Percentiles rank a stretch among this genome's conserved stretches.
These are phyloP conservation scores for Phragmatobia fuliginosa DNA, from an alignment of 2,888 invertebrate species.

Conservation along the genomic window DNA sequence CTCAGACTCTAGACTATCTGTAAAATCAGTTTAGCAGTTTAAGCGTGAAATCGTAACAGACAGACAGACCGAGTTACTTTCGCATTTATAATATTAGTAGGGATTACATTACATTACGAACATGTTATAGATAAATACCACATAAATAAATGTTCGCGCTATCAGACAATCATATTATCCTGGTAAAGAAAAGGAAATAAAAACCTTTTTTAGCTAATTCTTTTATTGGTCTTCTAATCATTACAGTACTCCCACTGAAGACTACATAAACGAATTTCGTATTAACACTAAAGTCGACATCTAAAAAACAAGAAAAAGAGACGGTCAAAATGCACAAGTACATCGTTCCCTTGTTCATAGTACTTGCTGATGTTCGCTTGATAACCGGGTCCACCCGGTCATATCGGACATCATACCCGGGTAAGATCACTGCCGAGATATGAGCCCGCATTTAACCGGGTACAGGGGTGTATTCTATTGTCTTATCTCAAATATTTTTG, in stretches of 20 bases:
- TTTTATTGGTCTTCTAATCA: not conserved
- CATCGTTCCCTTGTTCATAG: conserved; percentile 43
- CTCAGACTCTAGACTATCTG: no score
- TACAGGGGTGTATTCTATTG: conserved; percentile 29
- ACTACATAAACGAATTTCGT: not conserved
- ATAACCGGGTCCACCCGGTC: conserved; percentile 36
- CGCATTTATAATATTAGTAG: no score
- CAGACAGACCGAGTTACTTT: no score
- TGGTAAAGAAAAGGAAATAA: not conserved
- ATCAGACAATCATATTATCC: not conserved
- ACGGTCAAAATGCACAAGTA: conserved; percentile 36
- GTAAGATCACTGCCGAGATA: conserved; percentile 41
- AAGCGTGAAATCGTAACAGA: no score
- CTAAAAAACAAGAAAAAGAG: conserved; percentile 12
- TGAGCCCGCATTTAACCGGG: conserved; percentile 42
- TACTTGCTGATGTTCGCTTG: conserved; percentile 40
- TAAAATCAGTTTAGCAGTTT: no score
- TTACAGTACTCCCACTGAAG: not conserved
- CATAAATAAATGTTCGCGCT: no score
- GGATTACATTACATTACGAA: no score
- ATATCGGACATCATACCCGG: conserved; percentile 44
- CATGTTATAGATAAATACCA: no score
- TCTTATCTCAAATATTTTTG: conserved; percentile 27
- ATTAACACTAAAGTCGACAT: conserved; percentile 4
- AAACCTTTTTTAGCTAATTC: not conserved